Percentiles rank a stretch among this genome's conserved stretches.
These are phyloP conservation scores for Gadus macrocephalus DNA, from an alignment of 2,113 vertebrate species.

Conservation along the genomic window DNA sequence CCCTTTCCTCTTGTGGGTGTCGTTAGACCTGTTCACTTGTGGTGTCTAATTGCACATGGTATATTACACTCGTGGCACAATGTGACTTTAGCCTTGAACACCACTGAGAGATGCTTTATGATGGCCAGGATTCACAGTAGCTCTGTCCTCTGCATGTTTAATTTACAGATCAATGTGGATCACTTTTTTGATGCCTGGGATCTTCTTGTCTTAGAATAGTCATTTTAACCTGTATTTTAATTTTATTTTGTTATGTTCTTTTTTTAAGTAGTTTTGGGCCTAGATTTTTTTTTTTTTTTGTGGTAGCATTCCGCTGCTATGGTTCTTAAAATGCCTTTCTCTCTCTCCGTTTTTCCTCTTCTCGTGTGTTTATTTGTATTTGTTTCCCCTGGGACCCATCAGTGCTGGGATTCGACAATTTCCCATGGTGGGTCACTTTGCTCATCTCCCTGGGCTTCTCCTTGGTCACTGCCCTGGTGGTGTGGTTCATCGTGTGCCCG, in stretches of 20 bases:
- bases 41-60: slow-evolving; percentile 15
- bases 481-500: slow-evolving; percentile 96
- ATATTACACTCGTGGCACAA: slow-evolving; percentile 25
- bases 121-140: no score
- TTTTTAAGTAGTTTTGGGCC: background rate
- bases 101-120: background rate
- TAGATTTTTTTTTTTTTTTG: slow-evolving; percentile 5
- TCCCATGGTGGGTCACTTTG: slow-evolving; percentile 87
- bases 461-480: slow-evolving; percentile 80
- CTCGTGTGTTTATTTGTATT: slow-evolving; percentile 15
- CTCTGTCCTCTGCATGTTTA: no score
- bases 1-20: slow-evolving; percentile 3
- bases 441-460: slow-evolving; percentile 85
- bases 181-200: no score
- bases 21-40: slow-evolving; percentile 30
- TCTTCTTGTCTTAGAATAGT: no score
- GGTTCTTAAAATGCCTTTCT: slow-evolving; percentile 54
- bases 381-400: slow-evolving; percentile 38
- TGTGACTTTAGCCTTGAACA: background rate
- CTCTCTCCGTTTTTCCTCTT: slow-evolving; percentile 32
- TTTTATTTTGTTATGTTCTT: background rate
- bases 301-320: slow-evolving; percentile 57
- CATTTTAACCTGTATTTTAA: background rate
- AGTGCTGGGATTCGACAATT: slow-evolving; percentile 92
- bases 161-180: no score